These are phyloP conservation scores for Tupaia chinensis DNA, from an alignment of 2,113 vertebrate species.

Conservation along the genomic window DNA sequence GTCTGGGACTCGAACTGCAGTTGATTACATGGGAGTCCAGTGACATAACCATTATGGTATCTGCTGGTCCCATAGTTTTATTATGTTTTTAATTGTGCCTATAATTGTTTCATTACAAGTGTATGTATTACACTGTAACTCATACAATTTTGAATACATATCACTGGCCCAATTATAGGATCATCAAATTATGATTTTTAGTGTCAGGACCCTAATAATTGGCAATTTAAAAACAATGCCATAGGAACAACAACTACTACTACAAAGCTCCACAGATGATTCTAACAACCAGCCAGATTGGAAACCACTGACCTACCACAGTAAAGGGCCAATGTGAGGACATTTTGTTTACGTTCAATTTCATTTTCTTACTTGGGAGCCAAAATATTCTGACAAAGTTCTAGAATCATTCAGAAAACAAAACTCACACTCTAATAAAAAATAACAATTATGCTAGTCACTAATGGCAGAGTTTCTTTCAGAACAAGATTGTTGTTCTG, in stretches of 20 bases:
- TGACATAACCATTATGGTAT: too few relatives aligned
- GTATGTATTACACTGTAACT: not conserved
- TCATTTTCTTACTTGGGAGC: not conserved
- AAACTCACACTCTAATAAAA: not conserved
- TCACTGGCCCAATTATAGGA: not conserved
- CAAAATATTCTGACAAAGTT: not conserved
- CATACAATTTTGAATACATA: not conserved
- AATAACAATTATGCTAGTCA: not conserved
- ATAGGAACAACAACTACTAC: not conserved
- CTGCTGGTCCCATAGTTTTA: not conserved
- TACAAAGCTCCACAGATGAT: not conserved
- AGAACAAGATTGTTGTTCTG: not conserved
- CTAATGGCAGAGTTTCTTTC: not conserved
- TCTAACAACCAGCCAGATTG: not conserved
- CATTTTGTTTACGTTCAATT: not conserved
- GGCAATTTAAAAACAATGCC: not conserved
- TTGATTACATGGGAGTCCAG: too few relatives aligned
- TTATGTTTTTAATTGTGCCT: not conserved
- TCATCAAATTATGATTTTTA: not conserved
- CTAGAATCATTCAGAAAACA: slow-evolving; percentile 2
- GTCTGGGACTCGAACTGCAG: too few relatives aligned
- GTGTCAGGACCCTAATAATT: not conserved
- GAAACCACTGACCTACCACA: not conserved
- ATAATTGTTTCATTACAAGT: not conserved
- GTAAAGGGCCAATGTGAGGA: not conserved